Evolutionary conservation across 2,888 invertebrate genomes (phyloP), one percentile per base, ranked within the genome.

Genomic region (Andrena chrysosceles): DNA sequence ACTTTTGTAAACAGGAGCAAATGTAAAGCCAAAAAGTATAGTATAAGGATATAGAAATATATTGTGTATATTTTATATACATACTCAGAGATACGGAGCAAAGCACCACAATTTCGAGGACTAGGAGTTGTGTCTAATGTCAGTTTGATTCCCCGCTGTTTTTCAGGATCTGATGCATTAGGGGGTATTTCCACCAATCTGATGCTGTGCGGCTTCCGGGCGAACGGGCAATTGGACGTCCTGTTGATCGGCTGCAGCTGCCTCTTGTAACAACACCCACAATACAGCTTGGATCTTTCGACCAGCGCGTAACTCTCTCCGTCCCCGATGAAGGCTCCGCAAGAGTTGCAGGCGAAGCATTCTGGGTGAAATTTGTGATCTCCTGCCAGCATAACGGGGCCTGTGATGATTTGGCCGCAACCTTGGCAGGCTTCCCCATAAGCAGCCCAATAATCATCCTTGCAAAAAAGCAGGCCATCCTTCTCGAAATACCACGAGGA

Each of bases 281-380:
- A 99, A 94, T 98, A 99, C 0, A 99, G 95, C 89, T 97, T 97
- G 2, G 98, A 97, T 78, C 98, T 95, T 92, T 98, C 98, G n/a
- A 98, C 96, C 69, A 99, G 95, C 1, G 98, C 98, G 94, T 98
- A 99, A 8, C 98, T 97, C 93, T 99, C 98, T 6, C 98, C 98
- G 94, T 98, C 98, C 82, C 98, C 99, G 89, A 99, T 97, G 93
- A 97, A 98, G 3, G 96, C 95, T 48, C 96, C 95, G 94, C 99
- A 99, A 42, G 96, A 96, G 66, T 95, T 95, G 93, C 99, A 99
- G 91, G 97, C 96, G 94, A 99, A 99, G 95, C 99, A 99, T 95
- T 99, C 99, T 62, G 98, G 98, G 95, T 99, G 99, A 95, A 98
- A 99, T 94, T 98, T 98, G 94, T 98, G 98, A 92, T 98, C 98